Percentiles rank a stretch among this genome's conserved stretches.
phyloP scores from a whole-genome alignment of 1,140 invertebrate genomes.

The Brachionus plicatilis region DNA sequence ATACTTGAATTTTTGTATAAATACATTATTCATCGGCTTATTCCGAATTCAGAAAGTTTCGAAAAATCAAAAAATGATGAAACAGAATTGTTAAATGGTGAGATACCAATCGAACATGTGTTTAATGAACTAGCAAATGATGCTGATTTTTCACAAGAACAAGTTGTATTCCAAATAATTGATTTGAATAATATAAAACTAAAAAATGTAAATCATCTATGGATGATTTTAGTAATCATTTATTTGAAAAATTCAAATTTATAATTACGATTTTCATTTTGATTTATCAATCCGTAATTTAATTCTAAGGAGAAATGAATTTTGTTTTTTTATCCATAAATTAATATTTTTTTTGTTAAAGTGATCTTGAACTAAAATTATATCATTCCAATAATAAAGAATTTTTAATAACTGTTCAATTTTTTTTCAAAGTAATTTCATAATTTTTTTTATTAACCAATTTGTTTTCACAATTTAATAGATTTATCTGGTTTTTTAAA shows the following conservation, averaged over 20 bases:
- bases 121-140: neutral
- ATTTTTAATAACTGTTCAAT: no score
- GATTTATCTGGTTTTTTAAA: no score
- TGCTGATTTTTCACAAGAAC: neutral
- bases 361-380: no score
- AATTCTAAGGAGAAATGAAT: no score
- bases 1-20: neutral
- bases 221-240: neutral
- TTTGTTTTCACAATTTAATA: no score
- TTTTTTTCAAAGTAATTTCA: no score
- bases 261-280: neutral
- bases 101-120: neutral
- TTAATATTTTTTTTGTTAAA: no score
- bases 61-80: neutral
- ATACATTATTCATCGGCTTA: neutral
- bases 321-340: no score
- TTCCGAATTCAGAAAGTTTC: neutral
- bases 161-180: neutral
- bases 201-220: constrained; percentile 14
- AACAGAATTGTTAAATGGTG: neutral
- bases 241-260: neutral
- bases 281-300: no score
- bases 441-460: no score
- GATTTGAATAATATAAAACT: neutral
- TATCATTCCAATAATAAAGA: no score